These are phyloP conservation scores for Colaptes auratus DNA, from an alignment of 2,113 vertebrate genomes.

Conservation along the genomic window DNA sequence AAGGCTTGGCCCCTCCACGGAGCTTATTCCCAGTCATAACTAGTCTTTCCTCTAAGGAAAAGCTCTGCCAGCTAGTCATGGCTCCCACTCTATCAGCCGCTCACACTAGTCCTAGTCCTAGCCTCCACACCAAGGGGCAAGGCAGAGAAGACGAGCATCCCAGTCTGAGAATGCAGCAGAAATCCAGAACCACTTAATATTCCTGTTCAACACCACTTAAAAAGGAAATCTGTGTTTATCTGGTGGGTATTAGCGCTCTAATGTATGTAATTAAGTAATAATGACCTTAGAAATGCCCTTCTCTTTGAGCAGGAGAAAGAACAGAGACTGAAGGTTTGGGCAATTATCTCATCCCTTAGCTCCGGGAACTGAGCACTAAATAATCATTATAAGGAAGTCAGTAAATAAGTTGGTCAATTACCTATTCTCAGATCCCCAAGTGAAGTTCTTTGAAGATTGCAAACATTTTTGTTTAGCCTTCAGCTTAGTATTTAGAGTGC, in stretches of 20 bases:
- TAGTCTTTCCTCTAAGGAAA: background rate
- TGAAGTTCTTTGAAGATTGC: background rate
- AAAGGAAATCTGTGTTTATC: background rate
- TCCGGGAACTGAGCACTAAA: background rate
- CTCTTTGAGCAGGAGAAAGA: background rate
- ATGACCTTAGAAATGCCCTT: background rate
- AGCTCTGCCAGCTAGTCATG: background rate
- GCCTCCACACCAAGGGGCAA: background rate
- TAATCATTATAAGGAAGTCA: background rate
- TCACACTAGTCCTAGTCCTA: too few species aligned
- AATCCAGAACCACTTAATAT: background rate
- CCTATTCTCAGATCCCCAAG: background rate
- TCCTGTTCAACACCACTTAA: background rate
- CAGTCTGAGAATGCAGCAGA: rapidly evolving
- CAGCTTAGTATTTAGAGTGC: background rate
- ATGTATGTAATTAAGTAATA: background rate
- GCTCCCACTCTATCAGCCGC: background rate
- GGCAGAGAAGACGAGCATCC: background rate
- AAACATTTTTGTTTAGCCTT: background rate
- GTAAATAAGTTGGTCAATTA: constrained; percentile 35
- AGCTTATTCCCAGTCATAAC: rapidly evolving
- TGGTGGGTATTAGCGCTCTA: background rate
- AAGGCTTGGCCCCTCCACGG: background rate
- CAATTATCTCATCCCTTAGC: background rate
- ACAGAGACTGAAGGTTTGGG: background rate